Conservation (phyloP, 1,140 invertebrate genomes). For the Musca vetustissima region DNA sequence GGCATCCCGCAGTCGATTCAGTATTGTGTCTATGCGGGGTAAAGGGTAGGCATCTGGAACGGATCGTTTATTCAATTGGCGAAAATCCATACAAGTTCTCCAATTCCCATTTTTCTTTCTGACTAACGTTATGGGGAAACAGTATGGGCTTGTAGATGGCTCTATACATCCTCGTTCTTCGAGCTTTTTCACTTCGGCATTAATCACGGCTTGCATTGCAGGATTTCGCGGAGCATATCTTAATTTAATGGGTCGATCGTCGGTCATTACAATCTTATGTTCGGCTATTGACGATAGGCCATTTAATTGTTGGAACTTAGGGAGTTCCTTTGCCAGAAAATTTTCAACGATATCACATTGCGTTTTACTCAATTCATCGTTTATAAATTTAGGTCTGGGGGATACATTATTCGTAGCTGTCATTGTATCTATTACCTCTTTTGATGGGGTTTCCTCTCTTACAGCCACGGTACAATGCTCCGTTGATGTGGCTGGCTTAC, state of each 20-base stretch:
- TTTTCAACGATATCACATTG: background rate
- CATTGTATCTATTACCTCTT: too few relatives aligned
- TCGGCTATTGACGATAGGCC: background rate
- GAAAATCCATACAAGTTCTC: background rate
- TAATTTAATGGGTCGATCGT: conserved; percentile 9
- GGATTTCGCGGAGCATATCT: conserved; percentile 22
- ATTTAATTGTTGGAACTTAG: background rate
- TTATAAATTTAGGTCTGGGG: background rate
- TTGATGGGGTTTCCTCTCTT: background rate
- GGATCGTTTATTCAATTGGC: background rate
- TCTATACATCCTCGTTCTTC: too few relatives aligned
- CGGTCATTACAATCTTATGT: conserved; percentile 9
- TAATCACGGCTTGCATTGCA: conserved; percentile 31
- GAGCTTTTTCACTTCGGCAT: too few relatives aligned
- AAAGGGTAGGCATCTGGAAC: background rate
- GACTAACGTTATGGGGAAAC: background rate
- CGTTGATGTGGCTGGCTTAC: background rate
- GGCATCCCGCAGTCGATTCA: background rate
- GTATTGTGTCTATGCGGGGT: background rate
- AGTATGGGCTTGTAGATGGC: conserved; percentile 32
- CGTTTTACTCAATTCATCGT: background rate
- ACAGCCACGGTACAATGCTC: background rate
- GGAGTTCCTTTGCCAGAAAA: background rate
- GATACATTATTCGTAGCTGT: too few relatives aligned
- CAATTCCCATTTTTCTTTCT: conserved; percentile 25